Evolutionary conservation across 2,113 vertebrate species (phyloP), one percentile per base, ranked within the genome.

Genomic region (Tragelaphus imberbis): DNA sequence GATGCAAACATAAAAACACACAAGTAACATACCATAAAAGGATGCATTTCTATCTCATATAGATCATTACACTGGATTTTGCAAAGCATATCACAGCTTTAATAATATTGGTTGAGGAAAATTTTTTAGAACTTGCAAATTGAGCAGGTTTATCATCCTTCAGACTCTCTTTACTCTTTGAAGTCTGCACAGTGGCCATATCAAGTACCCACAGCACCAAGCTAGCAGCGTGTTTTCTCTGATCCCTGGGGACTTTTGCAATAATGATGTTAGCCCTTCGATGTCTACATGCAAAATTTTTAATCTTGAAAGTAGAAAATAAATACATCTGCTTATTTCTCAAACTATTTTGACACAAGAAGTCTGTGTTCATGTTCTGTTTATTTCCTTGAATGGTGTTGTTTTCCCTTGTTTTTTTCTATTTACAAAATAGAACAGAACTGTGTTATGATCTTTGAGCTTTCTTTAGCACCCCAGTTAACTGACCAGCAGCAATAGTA

Each of bases 281-380:
- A 94, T 90, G 56, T 97, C 33, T 81, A 58, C 36, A 71, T 14
- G 91, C 36, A 84, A 79, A 10, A 15, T 81, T 82, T 96, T 97
- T 90, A 2, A 91, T 93, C 47, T 77, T 97, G 15, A 95, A 93
- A 91, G 61, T 90, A 93, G 85, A 94, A 96, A 97, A 90, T 94
- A 97, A 95, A 93, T 75, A 61, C 3, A 89, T 30, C 13, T 93
- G 3, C 58, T 97, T 95, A 90, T 47, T 92, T 97, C 84, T 91
- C 55, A 97, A 93, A 84, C 27, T 17, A 84, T 84, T 96, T 96
- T 94, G 75, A 80, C 89, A 95, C 47, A 80, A 92, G 55, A 81
- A 51, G 49, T 30, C 56, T 86, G 6, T 75, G 40, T 80, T 94
- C 47, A 90, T 65, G 95, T 94, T 44, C 88, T 84, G 84, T 68